phyloP scores from a whole-genome alignment of 2,888 invertebrate species.

The Liodrosophila aerea region DNA sequence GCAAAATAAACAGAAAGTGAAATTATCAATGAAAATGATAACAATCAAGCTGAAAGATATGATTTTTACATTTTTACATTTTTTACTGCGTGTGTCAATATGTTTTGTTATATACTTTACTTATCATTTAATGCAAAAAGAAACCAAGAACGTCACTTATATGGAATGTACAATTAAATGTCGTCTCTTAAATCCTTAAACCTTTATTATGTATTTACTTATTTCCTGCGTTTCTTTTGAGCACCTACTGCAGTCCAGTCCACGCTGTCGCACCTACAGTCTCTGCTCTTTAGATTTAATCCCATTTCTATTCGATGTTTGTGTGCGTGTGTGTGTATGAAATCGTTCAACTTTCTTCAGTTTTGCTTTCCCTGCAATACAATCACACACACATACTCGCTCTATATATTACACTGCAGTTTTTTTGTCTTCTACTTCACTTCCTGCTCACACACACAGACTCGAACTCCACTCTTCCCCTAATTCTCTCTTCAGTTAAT shows the following conservation, averaged over 20 bases:
- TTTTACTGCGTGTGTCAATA: conserved; percentile 40
- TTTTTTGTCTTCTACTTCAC: conserved; percentile 13
- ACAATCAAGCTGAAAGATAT: conserved; percentile 15
- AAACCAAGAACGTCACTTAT: conserved; percentile 15
- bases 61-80: conserved; percentile 31
- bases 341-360: conserved; percentile 23
- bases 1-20: conserved; percentile 48
- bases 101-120: conserved; percentile 32
- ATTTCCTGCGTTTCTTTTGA: conserved; percentile 23
- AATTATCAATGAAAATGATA: conserved; percentile 12
- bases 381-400: conserved; percentile 4
- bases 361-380: conserved; percentile 29
- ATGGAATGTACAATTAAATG: conserved; percentile 54
- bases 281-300: conserved; percentile 23
- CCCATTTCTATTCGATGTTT: conserved; percentile 42
- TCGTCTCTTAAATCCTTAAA: conserved; percentile 33
- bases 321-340: conserved; percentile 10
- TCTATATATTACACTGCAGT: conserved; percentile 14
- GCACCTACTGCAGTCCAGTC: conserved; percentile 41
- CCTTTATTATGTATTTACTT: conserved; percentile 9
- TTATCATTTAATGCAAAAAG: conserved; percentile 25
- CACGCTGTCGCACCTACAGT: conserved; percentile 14
- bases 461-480: conserved; percentile 23
- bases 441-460: conserved; percentile 5
- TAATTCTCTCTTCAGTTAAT: conserved; percentile 38